Evolutionary conservation across 2,888 invertebrate genomes (phyloP).

Genomic region (Zele albiditarsus): DNA sequence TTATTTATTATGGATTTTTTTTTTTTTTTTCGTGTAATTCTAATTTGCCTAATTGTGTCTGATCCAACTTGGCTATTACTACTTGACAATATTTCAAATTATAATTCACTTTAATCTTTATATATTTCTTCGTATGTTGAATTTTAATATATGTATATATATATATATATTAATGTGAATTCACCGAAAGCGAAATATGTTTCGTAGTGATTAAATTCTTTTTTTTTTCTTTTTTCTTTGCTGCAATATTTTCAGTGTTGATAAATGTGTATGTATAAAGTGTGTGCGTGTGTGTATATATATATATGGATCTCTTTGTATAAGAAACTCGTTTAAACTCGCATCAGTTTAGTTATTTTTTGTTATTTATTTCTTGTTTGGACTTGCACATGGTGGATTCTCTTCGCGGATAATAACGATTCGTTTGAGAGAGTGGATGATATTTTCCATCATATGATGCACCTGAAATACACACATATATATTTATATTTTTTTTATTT

Average conservation of each 20-base stretch:
- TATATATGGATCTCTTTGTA: background rate
- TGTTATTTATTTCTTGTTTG: background rate
- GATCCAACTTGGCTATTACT: background rate
- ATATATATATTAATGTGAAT: background rate
- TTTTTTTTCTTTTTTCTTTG: background rate
- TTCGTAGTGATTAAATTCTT: background rate
- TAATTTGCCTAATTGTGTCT: background rate
- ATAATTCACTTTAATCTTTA: background rate
- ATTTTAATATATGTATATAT: background rate
- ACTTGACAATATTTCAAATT: background rate
- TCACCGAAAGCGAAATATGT: background rate
- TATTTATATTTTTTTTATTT: background rate
- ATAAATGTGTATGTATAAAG: no score
- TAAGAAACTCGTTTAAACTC: constrained; percentile 1
- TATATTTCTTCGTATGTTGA: background rate
- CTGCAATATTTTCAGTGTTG: background rate
- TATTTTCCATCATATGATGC: background rate
- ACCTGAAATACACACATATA: background rate
- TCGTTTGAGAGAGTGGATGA: background rate
- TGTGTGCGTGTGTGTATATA: background rate
- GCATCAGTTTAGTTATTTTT: background rate
- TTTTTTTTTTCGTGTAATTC: background rate
- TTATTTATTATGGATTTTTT: background rate
- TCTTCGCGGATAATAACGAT: constrained; percentile 3
- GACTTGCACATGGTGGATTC: background rate